Evolutionary conservation across 2,888 invertebrate genomes (phyloP), one percentile per base, ranked within the genome.

Genomic region (Malacosoma neustria): DNA sequence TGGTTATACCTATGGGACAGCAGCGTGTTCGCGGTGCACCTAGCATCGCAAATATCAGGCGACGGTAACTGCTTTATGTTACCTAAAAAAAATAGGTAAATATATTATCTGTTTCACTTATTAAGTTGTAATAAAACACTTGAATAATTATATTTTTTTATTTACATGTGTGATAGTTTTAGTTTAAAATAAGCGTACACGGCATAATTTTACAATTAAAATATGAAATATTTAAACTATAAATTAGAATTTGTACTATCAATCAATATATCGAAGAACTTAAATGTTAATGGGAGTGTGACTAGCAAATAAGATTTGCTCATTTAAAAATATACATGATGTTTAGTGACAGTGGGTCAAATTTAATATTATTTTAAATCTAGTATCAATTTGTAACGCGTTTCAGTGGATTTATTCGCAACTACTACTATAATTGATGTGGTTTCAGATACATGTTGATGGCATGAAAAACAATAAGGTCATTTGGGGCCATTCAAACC

Each of bases 161-260:
- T 85, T 85, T 85, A 85, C 85, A 85, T 68, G 71, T 68, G 81
- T 81, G 82, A 80, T 79, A 77, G 80, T 81, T 74, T 81, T 74
- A 72, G 75, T 79, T 82, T 82, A 81, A 81, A 85, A 85, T 85
- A 85, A 85, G 84, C 85, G 84, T 85, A 84, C 80, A 84, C 81
- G 81, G 80, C 85, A 76, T 85, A 84, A 77, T 80, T 82, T 81
- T 81, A 81, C 70, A 74, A 76, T 80, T 77, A 80, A 75, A 75
- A 79, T 76, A 81, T 72, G 75, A 80, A 73, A 77, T 71, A 75
- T 75, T 81, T 73, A 22, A 7, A 65, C 79, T 84, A 84, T 82
- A 84, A 84, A 84, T 84, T 80, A 84, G 69, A 76, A 76, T 82
- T 85, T 84, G 85, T 85, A 84, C 85, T 85, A 84, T 85, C 81